Percentiles rank a stretch among this genome's conserved stretches.
phyloP scores from a whole-genome alignment of 64 coral and sea anemone genomes.

The Cladopsammia gracilis region DNA sequence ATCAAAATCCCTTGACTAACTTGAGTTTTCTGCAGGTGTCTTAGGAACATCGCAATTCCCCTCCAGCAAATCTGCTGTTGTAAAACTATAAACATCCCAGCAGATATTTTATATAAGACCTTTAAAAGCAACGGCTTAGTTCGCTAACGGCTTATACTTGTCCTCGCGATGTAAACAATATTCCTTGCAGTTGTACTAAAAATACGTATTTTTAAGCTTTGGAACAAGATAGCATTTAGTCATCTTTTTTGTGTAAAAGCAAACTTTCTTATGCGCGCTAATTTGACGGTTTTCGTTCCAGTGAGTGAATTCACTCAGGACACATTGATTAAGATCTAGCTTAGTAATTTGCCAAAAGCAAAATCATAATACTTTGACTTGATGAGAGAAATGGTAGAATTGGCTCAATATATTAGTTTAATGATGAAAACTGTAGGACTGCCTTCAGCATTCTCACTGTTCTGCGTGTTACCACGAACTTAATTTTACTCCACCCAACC shows the following conservation, averaged over 20 bases:
- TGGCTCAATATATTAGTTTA: conserved; percentile 36
- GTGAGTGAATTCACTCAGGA: neutral
- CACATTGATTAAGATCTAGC: conserved; percentile 1
- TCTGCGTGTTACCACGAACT: neutral
- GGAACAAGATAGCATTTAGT: too few species aligned
- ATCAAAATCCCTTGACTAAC: neutral
- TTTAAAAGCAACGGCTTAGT: neutral
- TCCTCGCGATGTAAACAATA: too few species aligned
- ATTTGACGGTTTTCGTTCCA: conserved; percentile 1
- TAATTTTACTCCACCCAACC: neutral
- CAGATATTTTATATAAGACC: neutral
- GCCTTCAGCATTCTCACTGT: conserved; percentile 9
- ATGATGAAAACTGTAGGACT: conserved; percentile 36
- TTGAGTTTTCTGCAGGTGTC: neutral
- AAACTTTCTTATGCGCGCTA: neutral
- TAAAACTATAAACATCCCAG: neutral
- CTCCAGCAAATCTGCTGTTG: neutral
- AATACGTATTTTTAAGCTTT: too few species aligned
- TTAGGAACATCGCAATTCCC: neutral
- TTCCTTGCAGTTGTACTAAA: too few species aligned
- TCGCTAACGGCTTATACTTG: too few species aligned
- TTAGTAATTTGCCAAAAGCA: neutral
- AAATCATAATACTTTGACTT: conserved; percentile 26
- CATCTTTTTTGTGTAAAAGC: neutral
- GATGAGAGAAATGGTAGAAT: conserved; percentile 5